Percentiles rank a stretch among this genome's conserved stretches.
Evolutionary conservation across 2,888 invertebrate genomes (phyloP).

Genomic region (Caenorhabditis sp.): DNA sequence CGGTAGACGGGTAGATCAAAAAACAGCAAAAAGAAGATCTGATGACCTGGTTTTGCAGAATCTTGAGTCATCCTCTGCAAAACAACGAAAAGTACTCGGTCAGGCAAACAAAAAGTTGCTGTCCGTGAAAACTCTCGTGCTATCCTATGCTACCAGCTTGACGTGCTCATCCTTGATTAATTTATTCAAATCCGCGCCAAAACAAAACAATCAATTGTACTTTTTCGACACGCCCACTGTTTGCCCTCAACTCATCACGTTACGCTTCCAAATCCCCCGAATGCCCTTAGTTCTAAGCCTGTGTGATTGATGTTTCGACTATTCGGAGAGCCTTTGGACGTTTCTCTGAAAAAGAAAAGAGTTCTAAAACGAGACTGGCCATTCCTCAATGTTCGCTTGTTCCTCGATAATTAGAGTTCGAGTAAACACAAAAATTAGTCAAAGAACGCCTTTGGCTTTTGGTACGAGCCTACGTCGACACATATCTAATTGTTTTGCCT

Average conservation of each 20-base stretch:
- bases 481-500: not conserved
- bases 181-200: slow-evolving; percentile 37
- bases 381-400: slow-evolving; percentile 9
- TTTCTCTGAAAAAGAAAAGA: not conserved
- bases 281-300: slow-evolving; percentile 27
- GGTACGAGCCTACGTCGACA: not conserved
- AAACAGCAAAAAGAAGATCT: no score
- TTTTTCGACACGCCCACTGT: not conserved
- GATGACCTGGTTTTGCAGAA: no score
- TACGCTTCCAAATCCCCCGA: slow-evolving; percentile 3
- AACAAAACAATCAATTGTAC: slow-evolving; percentile 13
- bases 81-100: not conserved
- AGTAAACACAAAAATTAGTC: slow-evolving; percentile 26
- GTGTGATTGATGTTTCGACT: slow-evolving; percentile 22
- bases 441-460: not conserved
- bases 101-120: not conserved
- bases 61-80: not conserved
- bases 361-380: not conserved
- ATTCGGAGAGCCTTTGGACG: not conserved
- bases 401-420: slow-evolving; percentile 3
- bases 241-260: not conserved
- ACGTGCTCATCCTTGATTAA: slow-evolving; percentile 20
- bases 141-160: not conserved
- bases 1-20: no score
- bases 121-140: no score